These are phyloP conservation scores for Arizona elegans DNA, from an alignment of 2,113 vertebrate genomes.

Conservation along the genomic window DNA sequence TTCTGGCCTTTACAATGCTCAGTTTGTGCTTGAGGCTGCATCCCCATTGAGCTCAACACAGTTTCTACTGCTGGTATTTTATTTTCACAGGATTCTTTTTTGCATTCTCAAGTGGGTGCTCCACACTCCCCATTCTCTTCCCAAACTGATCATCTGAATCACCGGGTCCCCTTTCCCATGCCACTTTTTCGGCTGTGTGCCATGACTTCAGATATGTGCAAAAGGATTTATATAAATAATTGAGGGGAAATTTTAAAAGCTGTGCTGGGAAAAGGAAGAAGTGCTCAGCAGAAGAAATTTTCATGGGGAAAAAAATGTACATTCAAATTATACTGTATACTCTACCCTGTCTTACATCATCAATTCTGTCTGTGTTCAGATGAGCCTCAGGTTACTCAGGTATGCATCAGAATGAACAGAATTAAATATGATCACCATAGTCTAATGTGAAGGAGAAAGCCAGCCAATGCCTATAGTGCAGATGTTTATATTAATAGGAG, in stretches of 20 bases:
- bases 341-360: neutral
- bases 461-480: neutral
- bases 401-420: neutral
- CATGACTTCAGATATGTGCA: neutral
- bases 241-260: neutral
- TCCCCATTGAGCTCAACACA: neutral
- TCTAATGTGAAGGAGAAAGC: neutral
- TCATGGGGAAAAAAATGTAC: neutral
- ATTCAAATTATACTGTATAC: neutral
- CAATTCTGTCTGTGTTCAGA: neutral
- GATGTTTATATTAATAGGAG: neutral
- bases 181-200: neutral
- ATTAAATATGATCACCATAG: neutral
- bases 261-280: neutral
- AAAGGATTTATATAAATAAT: neutral
- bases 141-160: neutral
- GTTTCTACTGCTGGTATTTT: constrained; percentile 27
- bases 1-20: neutral
- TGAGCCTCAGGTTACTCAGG: neutral
- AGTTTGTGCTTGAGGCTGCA: neutral
- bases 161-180: neutral
- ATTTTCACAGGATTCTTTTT: constrained; percentile 26
- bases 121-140: neutral
- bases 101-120: constrained; percentile 18
- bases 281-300: neutral